phyloP scores from a whole-genome alignment of 1,140 invertebrate species.

The Glossosoma conforme region DNA sequence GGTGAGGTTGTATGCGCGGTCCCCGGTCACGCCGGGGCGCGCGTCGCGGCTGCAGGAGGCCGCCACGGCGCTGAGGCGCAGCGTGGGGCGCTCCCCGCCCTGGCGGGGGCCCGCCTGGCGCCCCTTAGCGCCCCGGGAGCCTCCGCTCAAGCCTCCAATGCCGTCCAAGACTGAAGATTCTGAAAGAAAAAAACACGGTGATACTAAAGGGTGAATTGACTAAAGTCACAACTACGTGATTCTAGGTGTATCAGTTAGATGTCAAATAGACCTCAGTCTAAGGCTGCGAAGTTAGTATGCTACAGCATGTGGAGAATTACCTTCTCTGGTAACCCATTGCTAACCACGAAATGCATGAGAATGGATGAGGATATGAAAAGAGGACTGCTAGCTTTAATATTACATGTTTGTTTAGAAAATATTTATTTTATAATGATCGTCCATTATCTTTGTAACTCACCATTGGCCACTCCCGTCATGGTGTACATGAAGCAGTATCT shows the following conservation, averaged over 20 bases:
- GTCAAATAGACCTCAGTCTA: too few relatives aligned
- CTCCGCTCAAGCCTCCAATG: background rate
- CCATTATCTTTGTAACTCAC: slow-evolving; percentile 14
- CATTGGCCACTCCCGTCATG: slow-evolving; percentile 30
- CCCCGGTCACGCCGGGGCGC: slow-evolving; percentile 42
- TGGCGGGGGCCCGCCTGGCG: background rate
- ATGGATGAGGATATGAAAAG: too few relatives aligned
- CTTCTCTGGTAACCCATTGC: too few relatives aligned
- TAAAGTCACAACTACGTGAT: too few relatives aligned
- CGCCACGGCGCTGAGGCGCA: slow-evolving; percentile 42
- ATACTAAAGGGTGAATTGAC: too few relatives aligned
- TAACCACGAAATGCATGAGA: too few relatives aligned
- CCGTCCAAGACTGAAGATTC: slow-evolving; percentile 11
- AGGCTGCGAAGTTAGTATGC: too few relatives aligned
- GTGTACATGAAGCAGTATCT: slow-evolving; percentile 53
- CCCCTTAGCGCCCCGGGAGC: background rate
- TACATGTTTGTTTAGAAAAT: background rate
- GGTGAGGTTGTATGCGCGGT: slow-evolving; percentile 52
- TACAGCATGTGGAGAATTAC: too few relatives aligned
- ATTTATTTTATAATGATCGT: background rate
- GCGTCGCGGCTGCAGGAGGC: slow-evolving; percentile 46
- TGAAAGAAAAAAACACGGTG: slow-evolving; percentile 14
- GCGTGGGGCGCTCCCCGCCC: slow-evolving; percentile 33
- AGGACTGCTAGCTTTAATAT: too few relatives aligned
- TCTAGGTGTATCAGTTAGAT: too few relatives aligned